Evolutionary conservation across 37 sponge, comb jelly and placozoan genomes (phyloP).

Genomic region (Petrosia ficiformis): DNA sequence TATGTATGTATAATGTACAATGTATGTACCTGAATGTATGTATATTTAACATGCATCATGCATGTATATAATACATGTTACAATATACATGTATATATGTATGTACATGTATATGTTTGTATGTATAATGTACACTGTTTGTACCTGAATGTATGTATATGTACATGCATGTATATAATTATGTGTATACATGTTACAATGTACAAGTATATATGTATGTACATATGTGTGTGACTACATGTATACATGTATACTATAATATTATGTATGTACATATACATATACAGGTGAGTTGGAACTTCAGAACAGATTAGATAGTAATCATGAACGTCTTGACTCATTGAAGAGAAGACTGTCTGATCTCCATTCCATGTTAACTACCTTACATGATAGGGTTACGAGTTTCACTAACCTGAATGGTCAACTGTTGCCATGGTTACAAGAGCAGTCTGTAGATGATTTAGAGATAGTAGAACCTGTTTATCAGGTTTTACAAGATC

Average conservation of each 20-base stretch:
- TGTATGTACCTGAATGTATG: no score
- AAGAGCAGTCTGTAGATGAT: constrained; percentile 25
- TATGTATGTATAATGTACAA: no score
- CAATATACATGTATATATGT: no score
- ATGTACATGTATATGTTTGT: no score
- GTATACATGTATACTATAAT: no score
- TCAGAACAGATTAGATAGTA: constrained; percentile 15
- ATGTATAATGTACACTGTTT: no score
- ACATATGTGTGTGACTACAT: no score
- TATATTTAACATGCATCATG: no score
- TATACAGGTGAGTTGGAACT: constrained; percentile 46
- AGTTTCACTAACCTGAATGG: constrained; percentile 22
- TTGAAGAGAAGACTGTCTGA: constrained; percentile 17
- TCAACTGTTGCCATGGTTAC: constrained; percentile 44
- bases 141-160: no score
- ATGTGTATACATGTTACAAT: neutral
- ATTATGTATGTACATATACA: no score
- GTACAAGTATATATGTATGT: neutral
- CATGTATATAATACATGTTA: no score
- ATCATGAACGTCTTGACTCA: constrained; percentile 28
- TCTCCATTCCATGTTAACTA: neutral
- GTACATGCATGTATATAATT: no score
- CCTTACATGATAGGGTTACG: constrained; percentile 20
- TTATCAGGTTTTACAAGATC: constrained; percentile 14
- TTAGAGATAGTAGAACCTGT: constrained; percentile 42